Evolutionary conservation across 2,113 vertebrate genomes (phyloP).

Genomic region (Pao palembangensis): DNA sequence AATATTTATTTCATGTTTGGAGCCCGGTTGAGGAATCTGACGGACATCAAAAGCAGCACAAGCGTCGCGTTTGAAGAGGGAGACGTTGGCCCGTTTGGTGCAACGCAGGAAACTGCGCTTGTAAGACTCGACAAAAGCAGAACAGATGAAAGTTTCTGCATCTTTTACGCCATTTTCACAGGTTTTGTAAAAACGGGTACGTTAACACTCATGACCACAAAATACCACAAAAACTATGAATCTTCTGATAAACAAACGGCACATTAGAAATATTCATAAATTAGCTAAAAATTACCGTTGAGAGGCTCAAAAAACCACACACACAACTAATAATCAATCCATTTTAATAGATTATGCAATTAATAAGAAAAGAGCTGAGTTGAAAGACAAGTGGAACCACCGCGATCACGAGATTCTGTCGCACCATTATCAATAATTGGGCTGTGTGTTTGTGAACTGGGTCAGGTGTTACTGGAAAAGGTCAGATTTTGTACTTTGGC

Average conservation of each 20-base stretch:
- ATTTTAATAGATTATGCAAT: conserved; percentile 60
- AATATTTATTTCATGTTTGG: no score
- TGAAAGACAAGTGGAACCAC: conserved; percentile 26
- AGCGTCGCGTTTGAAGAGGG: background rate
- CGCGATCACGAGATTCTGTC: conserved; percentile 2
- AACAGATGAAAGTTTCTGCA: conserved; percentile 8
- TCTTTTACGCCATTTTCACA: background rate
- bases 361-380: conserved; percentile 42
- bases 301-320: background rate
- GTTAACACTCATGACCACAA: background rate
- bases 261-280: no score
- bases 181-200: background rate
- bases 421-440: conserved; percentile 22
- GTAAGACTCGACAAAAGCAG: conserved; percentile 18
- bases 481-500: conserved; percentile 30
- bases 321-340: conserved; percentile 44
- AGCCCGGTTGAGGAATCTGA: background rate
- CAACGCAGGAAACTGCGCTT: conserved; percentile 14
- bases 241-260: no score
- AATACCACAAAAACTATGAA: background rate
- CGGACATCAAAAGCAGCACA: conserved; percentile 17
- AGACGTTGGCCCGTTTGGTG: conserved; percentile 2
- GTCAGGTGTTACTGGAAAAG: conserved; percentile 1
- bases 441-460: conserved; percentile 10
- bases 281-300: no score